Evolutionary conservation across 1,140 invertebrate species (phyloP), one percentile per base, ranked within the genome.

Genomic region (Platyura marginata): DNA sequence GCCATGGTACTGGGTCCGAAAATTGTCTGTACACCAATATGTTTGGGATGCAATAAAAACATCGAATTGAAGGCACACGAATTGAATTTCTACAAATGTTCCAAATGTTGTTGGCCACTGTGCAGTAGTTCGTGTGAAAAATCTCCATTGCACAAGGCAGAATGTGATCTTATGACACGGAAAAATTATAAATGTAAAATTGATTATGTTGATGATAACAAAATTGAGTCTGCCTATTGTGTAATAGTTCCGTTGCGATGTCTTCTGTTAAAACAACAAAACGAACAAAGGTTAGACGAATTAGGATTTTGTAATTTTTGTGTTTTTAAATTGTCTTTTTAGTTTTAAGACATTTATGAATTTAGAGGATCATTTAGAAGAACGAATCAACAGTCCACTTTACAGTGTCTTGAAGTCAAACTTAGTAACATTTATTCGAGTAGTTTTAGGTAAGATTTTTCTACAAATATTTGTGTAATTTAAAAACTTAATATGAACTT

Each of bases 221-320:
- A 64, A 49, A 57, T 57, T 44, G 68, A 73, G 52, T 65, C 70
- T 1, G 67, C 69, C 2, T 75, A 75, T 44, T 72, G 71, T 49
- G 64, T 73, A 11, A 72, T 80, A 37, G 11, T 73, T 40, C 69
- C 77, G 3, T 49, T 81, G 5, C 64, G 78, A 48, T 73, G 72
- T 44, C 50, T 81, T 34, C 52, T 80, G 19, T 53, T 77, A 39
- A 68, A 71, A 45, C 52, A 66, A 18, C 10, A 38, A 9, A 38
- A 18, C 11, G 6, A 34, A 4, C 4, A 34, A 6, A 15, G 11
- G 32, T 34, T n/a, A 34, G 13, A n/a, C 13, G 16, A 11, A 34
- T 34, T n/a, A 3, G 4, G 32, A 34, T n/a, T 29, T 34, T 11
- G 4, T n/a, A 34, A 34, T 34, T n/a, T n/a, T n/a, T n/a, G n/a